Base-by-base conservation (phyloP, 2,113 vertebrate species). In the Saguinus midas region DNA sequence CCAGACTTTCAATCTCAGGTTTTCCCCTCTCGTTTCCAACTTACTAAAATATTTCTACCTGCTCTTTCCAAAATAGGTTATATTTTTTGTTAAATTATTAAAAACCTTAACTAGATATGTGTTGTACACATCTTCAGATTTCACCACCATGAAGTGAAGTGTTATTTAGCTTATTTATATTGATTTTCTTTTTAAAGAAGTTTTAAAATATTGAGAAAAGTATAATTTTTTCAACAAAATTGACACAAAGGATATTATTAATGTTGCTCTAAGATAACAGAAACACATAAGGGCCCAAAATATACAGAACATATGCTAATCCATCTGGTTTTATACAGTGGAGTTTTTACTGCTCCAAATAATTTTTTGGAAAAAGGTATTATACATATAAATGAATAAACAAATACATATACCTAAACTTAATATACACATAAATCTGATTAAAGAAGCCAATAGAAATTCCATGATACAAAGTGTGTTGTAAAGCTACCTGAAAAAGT, bases 221-320 rank as follows among this genome's bases (percentile, higher is more conserved):
- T 73, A 92, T 68, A 96, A 93, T 86, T 94, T 89, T 98, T 97
- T 88, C 89, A 97, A 97, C 73, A 76, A 96, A 96, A 88, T 85
- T 32, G 17, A 97, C 88, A 94, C n/a, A 92, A 96, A 76, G 81
- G 80, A 82, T 75, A 40, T 68, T 97, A 98, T 87, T 97, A 95
- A 96, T 93, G 78, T 85, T 97, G 92, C 94, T 95, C 96, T n/a
- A 40, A 17, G 92, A 96, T 87, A 95, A 92, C 52, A 97, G 93
- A 97, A 94, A 91, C 37, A 85, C 8, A 3, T 37, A 75, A 25
- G 43, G 94, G 86, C 81, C 64, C 48, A 95, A 96, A 87, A 92
- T 80, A 92, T 89, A 96, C 57, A 87, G 89, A 97, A 98, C 86
- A 81, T 72, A 87, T 29, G 76, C 70, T 64, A 92, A 21, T 91